These are phyloP conservation scores for Diglossa cyanea DNA, from an alignment of 2,797 vertebrate species.

Conservation along the genomic window DNA sequence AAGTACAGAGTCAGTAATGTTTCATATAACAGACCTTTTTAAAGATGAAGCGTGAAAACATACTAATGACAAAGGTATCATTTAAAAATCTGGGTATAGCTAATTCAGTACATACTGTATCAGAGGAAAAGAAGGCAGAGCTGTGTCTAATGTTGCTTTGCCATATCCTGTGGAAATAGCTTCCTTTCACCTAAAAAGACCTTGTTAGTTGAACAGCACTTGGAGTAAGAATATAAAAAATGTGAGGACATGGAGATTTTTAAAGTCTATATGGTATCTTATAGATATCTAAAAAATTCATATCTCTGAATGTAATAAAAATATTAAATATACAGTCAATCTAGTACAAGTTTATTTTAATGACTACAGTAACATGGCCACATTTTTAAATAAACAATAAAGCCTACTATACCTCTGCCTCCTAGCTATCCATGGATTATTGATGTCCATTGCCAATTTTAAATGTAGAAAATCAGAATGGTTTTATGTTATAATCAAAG, in stretches of 20 bases:
- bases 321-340: neutral
- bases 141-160: neutral
- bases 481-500: neutral
- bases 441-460: neutral
- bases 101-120: neutral
- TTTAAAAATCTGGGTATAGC: neutral
- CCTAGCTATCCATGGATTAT: neutral
- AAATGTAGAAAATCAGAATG: neutral
- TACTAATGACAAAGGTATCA: neutral
- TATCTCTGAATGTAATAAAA: neutral
- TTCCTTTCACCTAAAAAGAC: neutral
- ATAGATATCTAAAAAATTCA: neutral
- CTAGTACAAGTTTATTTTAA: neutral
- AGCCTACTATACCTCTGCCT: neutral
- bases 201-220: neutral
- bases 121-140: neutral
- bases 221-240: neutral
- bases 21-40: neutral
- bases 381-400: neutral
- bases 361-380: neutral
- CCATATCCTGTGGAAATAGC: neutral
- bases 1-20: neutral
- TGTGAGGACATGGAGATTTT: neutral
- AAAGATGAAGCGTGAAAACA: neutral
- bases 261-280: neutral